Percentiles rank a stretch among this genome's conserved stretches.
Conservation (phyloP, 35 echinoderm and acorn worm genomes). For the Acanthaster planci region DNA sequence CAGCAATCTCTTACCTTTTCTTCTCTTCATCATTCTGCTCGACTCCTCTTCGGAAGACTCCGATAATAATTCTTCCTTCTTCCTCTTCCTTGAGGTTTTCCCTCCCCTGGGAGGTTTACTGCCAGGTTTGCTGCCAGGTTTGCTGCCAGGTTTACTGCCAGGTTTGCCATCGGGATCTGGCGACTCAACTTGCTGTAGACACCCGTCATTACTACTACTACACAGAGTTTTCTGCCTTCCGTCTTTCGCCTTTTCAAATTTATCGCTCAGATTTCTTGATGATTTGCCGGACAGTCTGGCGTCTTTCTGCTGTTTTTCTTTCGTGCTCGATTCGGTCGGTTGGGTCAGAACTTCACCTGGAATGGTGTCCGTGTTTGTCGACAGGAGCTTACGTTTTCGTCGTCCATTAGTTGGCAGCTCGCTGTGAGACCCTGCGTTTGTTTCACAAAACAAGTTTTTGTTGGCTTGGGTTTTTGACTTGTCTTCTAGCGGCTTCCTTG, state of each 20-base stretch:
- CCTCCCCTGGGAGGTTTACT: background rate
- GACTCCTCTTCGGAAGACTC: constrained; percentile 23
- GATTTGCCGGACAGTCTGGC: background rate
- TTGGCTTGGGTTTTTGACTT: background rate
- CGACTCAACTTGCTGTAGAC: too few relatives aligned
- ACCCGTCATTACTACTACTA: too few relatives aligned
- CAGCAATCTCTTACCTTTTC: too few relatives aligned
- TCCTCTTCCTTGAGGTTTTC: constrained; percentile 26
- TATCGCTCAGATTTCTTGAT: constrained; percentile 14
- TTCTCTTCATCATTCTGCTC: background rate
- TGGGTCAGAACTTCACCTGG: background rate
- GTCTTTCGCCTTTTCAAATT: background rate
- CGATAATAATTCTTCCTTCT: constrained; percentile 23
- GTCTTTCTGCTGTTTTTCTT: background rate
- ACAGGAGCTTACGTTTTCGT: constrained; percentile 12
- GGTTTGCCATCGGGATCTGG: too few relatives aligned
- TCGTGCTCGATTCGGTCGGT: background rate
- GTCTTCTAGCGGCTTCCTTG: background rate
- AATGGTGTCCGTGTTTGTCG: background rate
- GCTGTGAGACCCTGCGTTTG: background rate
- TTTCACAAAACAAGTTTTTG: background rate
- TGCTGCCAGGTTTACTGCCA: too few relatives aligned
- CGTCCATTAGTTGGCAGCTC: background rate
- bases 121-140: background rate
- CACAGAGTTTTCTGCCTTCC: too few relatives aligned